A percentile compares a stretch with the other conserved stretches of the same genome.
phyloP scores from a whole-genome alignment of 2,113 vertebrate species.

The Carollia perspicillata region DNA sequence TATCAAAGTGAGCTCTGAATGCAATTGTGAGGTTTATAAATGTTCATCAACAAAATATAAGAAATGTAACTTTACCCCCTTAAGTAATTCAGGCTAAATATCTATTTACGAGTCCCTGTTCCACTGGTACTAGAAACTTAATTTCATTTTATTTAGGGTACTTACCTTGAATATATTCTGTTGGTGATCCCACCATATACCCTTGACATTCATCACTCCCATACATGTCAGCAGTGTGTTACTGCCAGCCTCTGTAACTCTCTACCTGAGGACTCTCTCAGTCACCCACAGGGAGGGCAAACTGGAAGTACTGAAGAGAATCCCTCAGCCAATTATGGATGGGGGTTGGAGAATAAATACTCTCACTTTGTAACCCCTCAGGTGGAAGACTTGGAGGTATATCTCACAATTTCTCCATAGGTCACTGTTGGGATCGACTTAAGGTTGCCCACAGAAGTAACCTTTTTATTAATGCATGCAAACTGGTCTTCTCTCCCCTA shows the following conservation, averaged over 20 bases:
- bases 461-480: neutral
- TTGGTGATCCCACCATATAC: too few relatives aligned
- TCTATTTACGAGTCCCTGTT: neutral
- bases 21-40: neutral
- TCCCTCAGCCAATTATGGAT: neutral
- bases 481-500: neutral
- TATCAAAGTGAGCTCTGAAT: constrained; percentile 13
- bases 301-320: neutral
- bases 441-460: neutral
- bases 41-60: neutral
- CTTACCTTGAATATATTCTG: neutral
- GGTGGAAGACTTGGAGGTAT: neutral
- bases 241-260: neutral
- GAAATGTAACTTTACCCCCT: neutral
- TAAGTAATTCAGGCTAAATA: neutral
- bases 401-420: neutral
- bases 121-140: neutral
- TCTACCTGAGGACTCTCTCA: neutral
- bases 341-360: neutral
- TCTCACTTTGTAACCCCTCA: neutral
- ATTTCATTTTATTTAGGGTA: neutral
- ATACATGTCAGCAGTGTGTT: neutral
- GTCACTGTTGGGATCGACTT: neutral
- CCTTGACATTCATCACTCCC: neutral
- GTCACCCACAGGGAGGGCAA: neutral